These are phyloP conservation scores for Pseudococcus viburni DNA, from an alignment of 2,888 invertebrate species.

Conservation along the genomic window DNA sequence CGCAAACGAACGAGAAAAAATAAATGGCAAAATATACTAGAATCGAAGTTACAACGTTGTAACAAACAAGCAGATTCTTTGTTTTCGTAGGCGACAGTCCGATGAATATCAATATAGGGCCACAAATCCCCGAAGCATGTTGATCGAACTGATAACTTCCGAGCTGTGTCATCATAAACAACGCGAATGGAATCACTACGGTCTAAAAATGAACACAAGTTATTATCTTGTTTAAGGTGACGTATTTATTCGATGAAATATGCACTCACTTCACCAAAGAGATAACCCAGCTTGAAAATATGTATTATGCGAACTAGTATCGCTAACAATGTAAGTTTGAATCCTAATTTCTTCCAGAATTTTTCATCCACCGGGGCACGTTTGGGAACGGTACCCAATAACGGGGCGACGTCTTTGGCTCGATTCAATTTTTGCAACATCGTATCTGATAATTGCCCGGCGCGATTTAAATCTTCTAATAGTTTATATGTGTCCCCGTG, in stretches of 20 bases:
- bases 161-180: conserved; percentile 61
- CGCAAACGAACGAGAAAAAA: conserved; percentile 55
- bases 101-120: conserved; percentile 57
- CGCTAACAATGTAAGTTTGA: conserved; percentile 54
- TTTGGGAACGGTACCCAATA: neutral
- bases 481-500: neutral
- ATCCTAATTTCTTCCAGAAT: conserved; percentile 63
- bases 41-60: conserved; percentile 63
- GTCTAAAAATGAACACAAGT: conserved; percentile 49
- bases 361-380: neutral
- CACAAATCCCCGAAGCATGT: conserved; percentile 54
- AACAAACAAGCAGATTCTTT: conserved; percentile 59
- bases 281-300: conserved; percentile 61
- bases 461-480: neutral
- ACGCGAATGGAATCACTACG: conserved; percentile 57
- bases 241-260: neutral
- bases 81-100: conserved; percentile 53
- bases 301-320: conserved; percentile 60
- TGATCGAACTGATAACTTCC: conserved; percentile 64
- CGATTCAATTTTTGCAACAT: neutral
- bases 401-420: neutral
- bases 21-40: conserved; percentile 61
- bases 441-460: neutral
- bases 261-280: conserved; percentile 59
- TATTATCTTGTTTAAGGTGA: neutral